These are phyloP conservation scores for Drosophila mauritiana DNA, from an alignment of 1,140 invertebrate genomes.

Conservation along the genomic window DNA sequence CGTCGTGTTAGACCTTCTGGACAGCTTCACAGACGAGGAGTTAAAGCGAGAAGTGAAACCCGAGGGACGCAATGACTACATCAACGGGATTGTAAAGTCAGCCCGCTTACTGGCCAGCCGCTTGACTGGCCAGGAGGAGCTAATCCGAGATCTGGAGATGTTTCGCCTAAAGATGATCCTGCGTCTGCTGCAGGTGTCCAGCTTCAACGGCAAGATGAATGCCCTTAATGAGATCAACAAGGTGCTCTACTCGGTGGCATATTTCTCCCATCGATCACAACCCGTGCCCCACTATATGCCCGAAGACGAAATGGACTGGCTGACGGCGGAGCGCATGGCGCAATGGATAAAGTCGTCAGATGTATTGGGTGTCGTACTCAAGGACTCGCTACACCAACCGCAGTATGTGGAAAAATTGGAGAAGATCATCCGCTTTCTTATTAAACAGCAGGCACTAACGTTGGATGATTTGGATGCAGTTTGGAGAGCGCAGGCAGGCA, in stretches of 20 bases:
- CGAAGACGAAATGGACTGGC: slow-evolving; percentile 94
- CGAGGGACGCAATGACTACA: slow-evolving; percentile 96
- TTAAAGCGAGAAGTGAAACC: slow-evolving; percentile 98
- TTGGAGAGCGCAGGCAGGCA: slow-evolving; percentile 97
- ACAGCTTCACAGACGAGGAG: slow-evolving; percentile 98
- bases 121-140: slow-evolving; percentile 92
- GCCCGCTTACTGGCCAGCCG: slow-evolving; percentile 94
- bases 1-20: slow-evolving; percentile 95
- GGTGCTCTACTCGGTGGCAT: slow-evolving; percentile 95
- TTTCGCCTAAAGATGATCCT: slow-evolving; percentile 98
- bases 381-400: slow-evolving; percentile 98
- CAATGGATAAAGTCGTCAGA: slow-evolving; percentile 99
- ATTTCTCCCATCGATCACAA: slow-evolving; percentile 91
- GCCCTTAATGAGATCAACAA: slow-evolving; percentile 99
- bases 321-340: slow-evolving; percentile 96
- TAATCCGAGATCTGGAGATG: slow-evolving; percentile 95
- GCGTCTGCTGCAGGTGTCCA: slow-evolving; percentile 97
- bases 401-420: slow-evolving; percentile 99
- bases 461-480: slow-evolving; percentile 96
- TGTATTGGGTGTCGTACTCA: slow-evolving; percentile 97
- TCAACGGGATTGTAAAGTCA: slow-evolving; percentile 95
- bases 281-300: slow-evolving; percentile 84
- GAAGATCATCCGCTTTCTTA: slow-evolving; percentile 98
- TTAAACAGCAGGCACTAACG: slow-evolving; percentile 96
- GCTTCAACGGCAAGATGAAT: slow-evolving; percentile 99